Evolutionary conservation across 2,113 vertebrate genomes (phyloP), one percentile per base, ranked within the genome.

Genomic region (Upupa epops): DNA sequence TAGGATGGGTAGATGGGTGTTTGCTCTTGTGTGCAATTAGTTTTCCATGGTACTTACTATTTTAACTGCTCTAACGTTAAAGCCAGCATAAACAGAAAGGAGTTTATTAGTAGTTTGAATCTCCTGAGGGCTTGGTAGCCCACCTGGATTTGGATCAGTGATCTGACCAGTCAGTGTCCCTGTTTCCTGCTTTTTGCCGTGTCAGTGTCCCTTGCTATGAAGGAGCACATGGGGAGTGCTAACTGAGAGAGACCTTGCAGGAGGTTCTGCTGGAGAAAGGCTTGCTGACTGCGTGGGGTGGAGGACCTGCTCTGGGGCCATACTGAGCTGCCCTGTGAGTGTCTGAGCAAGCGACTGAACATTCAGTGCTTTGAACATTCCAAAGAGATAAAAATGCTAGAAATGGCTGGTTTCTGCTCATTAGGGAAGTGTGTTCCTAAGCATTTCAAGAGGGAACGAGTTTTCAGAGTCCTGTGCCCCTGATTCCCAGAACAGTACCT

Each of bases 31-130:
- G 49, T 86, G 71, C 68, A 89, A 63, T 79, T 92, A 63, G 69
- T 91, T 90, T 92, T 84, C 81, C 51, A 7, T 26, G 17, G 58
- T 69, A 87, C 80, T 90, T 90, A 70, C 59, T 94, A 55, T 88
- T 94, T 90, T 69, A 92, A 87, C 46, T 81, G 40, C 37, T 52
- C 6, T 68, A 51, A 73, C 70, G 82, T 76, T 72, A 87, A 90
- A 94, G 61, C 31, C 22, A 75, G 20, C 5, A 28, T 61, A n/a
- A n/a, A n/a, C n/a, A 1, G 51, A 64, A 65, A 55, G 26, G 22
- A 65, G 17, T 78, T 78, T 73, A n/a, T 61, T n/a, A n/a, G n/a
- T n/a, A 21, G 26, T 86, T 78, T 7, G 42, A 58, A 29, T 73
- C 55, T 90, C 45, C 52, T 32, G 4, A 82, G 46, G 46, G 61